A percentile compares a stretch with the other conserved stretches of the same genome.
Evolutionary conservation across 1,140 invertebrate genomes (phyloP).

Genomic region (Pentalonia nigronervosa): DNA sequence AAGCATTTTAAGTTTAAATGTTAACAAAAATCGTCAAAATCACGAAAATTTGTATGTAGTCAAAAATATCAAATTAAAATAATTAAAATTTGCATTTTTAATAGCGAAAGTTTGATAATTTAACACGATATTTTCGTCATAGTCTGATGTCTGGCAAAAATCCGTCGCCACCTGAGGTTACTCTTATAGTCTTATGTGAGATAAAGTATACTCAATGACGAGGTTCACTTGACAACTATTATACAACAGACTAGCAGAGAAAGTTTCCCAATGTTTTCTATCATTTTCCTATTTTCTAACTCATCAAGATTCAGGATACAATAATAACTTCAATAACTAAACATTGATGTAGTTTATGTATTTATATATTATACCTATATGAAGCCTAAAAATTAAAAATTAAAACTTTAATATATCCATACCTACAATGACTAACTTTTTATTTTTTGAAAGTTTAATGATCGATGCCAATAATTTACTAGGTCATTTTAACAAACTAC

Average conservation of each 20-base stretch:
- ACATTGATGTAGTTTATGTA: not conserved
- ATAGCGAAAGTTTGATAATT: too few relatives aligned
- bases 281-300: not conserved
- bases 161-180: too few relatives aligned
- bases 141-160: too few relatives aligned
- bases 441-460: not conserved
- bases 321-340: not conserved
- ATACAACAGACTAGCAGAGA: too few relatives aligned
- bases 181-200: too few relatives aligned
- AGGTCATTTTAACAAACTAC: not conserved
- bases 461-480: not conserved
- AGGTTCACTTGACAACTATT: not conserved
- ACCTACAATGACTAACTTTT: not conserved
- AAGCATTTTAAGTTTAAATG: too few relatives aligned
- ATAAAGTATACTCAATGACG: not conserved
- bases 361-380: not conserved
- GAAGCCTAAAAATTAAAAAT: not conserved
- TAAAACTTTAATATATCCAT: not conserved
- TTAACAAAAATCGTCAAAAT: too few relatives aligned
- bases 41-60: too few relatives aligned
- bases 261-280: not conserved
- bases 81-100: too few relatives aligned
- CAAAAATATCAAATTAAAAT: too few relatives aligned
- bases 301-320: not conserved
- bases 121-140: too few relatives aligned